Conservation (phyloP, 2,888 invertebrate genomes). For the Caenorhabditis parvicauda region DNA sequence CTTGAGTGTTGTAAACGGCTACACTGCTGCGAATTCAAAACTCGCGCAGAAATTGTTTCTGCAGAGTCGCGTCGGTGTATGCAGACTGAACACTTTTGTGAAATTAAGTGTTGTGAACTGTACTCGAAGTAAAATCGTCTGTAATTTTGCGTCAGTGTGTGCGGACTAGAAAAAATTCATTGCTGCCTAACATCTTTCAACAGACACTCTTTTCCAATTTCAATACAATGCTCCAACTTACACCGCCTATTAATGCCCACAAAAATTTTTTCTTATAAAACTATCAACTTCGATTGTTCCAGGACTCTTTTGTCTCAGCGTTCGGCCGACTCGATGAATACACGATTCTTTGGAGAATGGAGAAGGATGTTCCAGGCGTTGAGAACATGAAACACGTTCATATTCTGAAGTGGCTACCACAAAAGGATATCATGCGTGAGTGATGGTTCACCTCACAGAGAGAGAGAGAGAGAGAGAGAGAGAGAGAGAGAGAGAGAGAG, state of each 20-base stretch:
- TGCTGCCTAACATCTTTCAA: no score
- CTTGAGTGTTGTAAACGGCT: neutral
- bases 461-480: no score
- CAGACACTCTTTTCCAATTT: no score
- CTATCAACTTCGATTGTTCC: no score
- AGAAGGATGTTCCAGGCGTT: conserved; percentile 44
- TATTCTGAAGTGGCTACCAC: conserved; percentile 58
- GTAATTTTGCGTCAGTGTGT: neutral
- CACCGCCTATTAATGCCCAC: no score
- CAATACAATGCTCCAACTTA: no score
- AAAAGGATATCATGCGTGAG: conserved; percentile 57
- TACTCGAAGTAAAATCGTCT: conserved; percentile 56
- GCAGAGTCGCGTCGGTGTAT: neutral
- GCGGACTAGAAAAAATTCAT: no score
- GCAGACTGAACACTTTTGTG: neutral
- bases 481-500: neutral
- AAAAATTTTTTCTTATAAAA: neutral
- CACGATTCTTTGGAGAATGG: conserved; percentile 59
- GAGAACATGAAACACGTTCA: conserved; percentile 47
- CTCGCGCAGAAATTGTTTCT: conserved; percentile 56
- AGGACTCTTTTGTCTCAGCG: conserved; percentile 54
- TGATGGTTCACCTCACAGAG: no score
- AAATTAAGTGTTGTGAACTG: neutral
- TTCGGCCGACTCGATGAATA: conserved; percentile 49
- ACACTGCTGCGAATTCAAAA: conserved; percentile 61